Evolutionary conservation across 1,140 invertebrate genomes (phyloP).

Genomic region (Rhyacophila brunnea): DNA sequence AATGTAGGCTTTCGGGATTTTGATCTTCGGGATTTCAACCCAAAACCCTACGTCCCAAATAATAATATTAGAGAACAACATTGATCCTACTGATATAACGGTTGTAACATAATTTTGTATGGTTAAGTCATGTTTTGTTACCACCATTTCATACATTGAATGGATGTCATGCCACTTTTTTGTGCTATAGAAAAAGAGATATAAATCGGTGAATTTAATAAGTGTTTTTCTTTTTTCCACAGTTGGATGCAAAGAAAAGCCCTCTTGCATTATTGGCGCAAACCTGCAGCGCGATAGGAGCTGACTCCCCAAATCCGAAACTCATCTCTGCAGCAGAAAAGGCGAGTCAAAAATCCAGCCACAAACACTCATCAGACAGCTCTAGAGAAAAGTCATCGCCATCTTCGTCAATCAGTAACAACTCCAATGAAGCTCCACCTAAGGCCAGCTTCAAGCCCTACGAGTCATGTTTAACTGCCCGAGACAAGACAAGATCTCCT

Average conservation of each 20-base stretch:
- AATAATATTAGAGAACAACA: too few relatives aligned
- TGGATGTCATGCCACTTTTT: too few relatives aligned
- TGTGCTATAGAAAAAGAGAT: too few relatives aligned
- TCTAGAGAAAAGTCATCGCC: conserved; percentile 61
- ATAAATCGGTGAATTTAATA: conserved; percentile 44
- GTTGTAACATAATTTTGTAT: too few relatives aligned
- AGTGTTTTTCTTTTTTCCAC: conserved; percentile 58
- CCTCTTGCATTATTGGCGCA: conserved; percentile 90
- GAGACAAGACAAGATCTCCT: conserved; percentile 61
- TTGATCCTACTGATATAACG: too few relatives aligned
- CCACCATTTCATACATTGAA: too few relatives aligned
- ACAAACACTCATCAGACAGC: conserved; percentile 53
- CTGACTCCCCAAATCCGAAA: conserved; percentile 73
- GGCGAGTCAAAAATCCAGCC: conserved; percentile 59
- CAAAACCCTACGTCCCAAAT: too few relatives aligned
- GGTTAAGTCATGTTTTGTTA: too few relatives aligned
- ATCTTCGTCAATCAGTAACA: conserved; percentile 42
- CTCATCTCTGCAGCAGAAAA: conserved; percentile 68
- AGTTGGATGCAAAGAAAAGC: conserved; percentile 95
- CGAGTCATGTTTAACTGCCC: conserved; percentile 60
- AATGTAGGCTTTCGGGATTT: too few relatives aligned
- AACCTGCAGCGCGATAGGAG: conserved; percentile 94
- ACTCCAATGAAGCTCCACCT: conserved; percentile 43
- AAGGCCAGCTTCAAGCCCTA: conserved; percentile 72
- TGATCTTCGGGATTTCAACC: too few relatives aligned